Percentiles rank a stretch among this genome's conserved stretches.
Conservation (phyloP, 2,113 vertebrate species). For the Tragelaphus buxtoni region DNA sequence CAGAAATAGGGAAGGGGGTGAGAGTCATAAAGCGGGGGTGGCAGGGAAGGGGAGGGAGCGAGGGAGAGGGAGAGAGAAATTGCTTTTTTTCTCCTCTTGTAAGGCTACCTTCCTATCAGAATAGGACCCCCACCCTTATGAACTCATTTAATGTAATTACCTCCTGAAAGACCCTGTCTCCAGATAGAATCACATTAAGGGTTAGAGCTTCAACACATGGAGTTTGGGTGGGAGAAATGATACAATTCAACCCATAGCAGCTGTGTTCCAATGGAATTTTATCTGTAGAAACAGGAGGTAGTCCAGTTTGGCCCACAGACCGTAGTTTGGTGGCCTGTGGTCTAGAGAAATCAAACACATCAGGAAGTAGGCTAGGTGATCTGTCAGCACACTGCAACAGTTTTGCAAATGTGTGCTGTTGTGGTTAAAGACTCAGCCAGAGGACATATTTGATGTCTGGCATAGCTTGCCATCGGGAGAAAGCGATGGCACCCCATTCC, state of each 20-base stretch:
- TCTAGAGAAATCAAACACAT: background rate
- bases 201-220: background rate
- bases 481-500: too few relatives aligned
- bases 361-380: background rate
- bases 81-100: background rate
- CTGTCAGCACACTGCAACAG: background rate
- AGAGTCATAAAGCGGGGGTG: background rate
- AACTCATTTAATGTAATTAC: background rate
- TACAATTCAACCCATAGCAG: background rate
- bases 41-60: rapidly evolving
- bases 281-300: background rate
- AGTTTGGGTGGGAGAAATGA: background rate
- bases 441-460: background rate
- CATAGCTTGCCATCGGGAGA: background rate
- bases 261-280: background rate
- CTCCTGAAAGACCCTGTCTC: background rate
- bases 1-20: background rate
- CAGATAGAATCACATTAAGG: background rate
- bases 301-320: background rate
- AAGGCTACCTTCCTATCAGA: background rate
- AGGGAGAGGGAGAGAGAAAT: background rate
- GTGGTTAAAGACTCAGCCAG: background rate
- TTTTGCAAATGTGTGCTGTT: background rate
- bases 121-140: background rate
- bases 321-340: background rate